Conservation (phyloP, 92 coral and sea anemone species). For the Phenganax marumi region DNA sequence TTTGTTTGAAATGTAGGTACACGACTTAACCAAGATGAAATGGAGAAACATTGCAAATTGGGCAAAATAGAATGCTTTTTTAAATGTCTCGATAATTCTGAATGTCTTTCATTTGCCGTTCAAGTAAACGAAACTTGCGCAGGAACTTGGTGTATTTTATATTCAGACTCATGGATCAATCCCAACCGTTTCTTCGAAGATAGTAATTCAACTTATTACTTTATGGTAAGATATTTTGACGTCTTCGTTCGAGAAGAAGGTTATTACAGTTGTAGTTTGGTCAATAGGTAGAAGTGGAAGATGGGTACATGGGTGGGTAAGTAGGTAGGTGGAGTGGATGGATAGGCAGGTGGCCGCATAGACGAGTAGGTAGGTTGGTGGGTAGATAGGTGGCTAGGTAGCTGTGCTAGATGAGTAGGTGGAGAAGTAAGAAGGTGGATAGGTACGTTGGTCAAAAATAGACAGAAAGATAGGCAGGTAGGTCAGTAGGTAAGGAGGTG, state of each 20-base stretch:
- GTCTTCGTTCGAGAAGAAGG: not conserved
- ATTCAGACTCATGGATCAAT: not conserved
- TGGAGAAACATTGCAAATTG: not conserved
- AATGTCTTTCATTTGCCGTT: constrained; percentile 9
- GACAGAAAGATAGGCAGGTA: not conserved
- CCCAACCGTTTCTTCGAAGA: not conserved
- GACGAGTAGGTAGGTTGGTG: not conserved
- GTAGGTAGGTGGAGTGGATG: not conserved
- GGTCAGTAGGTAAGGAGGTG: not conserved
- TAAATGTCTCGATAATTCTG: not conserved
- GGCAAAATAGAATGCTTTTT: constrained; percentile 12
- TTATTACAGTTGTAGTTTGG: not conserved
- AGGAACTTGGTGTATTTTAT: not conserved
- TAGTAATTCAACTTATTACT: not conserved
- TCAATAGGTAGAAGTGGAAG: not conserved
- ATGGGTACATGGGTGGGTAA: not conserved
- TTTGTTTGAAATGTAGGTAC: not conserved
- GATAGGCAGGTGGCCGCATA: not conserved
- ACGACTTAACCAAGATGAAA: not conserved
- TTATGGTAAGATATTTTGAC: not conserved
- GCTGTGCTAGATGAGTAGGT: not conserved
- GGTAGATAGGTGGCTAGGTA: not conserved
- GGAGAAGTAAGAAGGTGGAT: not conserved
- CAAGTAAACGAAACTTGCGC: not conserved
- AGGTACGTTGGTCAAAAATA: not conserved